Conservation (phyloP, 2,888 invertebrate genomes). For the Palloptera scutellata region DNA sequence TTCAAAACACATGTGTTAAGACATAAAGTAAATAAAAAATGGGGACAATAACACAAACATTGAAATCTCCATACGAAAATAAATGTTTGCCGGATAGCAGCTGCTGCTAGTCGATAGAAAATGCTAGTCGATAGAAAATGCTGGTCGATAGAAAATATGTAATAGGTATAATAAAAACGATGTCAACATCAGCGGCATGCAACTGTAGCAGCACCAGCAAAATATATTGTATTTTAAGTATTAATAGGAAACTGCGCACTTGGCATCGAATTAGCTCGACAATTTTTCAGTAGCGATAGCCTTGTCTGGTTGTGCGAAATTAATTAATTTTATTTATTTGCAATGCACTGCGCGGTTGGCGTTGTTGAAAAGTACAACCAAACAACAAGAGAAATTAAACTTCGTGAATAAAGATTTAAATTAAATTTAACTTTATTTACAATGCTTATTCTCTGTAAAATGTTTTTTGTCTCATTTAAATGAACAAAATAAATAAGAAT, state of each 20-base stretch:
- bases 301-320: background rate
- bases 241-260: conserved; percentile 49
- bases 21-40: conserved; percentile 19
- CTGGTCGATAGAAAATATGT: background rate
- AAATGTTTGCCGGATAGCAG: background rate
- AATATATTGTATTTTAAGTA: too few relatives aligned
- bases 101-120: background rate
- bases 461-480: too few relatives aligned
- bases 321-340: conserved; percentile 6
- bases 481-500: too few relatives aligned
- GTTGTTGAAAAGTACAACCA: too few relatives aligned
- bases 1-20: conserved; percentile 19
- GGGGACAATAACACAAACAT: conserved; percentile 14
- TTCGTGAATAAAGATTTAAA: too few relatives aligned
- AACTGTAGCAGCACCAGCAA: too few relatives aligned
- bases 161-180: too few relatives aligned
- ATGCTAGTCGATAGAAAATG: background rate
- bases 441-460: too few relatives aligned
- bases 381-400: too few relatives aligned
- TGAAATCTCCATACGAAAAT: conserved; percentile 5
- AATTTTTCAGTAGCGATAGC: too few relatives aligned
- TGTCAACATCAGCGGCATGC: too few relatives aligned
- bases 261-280: conserved; percentile 43
- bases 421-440: too few relatives aligned
- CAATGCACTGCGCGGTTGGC: background rate